Percentiles rank a stretch among this genome's conserved stretches.
Evolutionary conservation across 2,888 invertebrate genomes (phyloP).

Genomic region (Cephus pygmeus): DNA sequence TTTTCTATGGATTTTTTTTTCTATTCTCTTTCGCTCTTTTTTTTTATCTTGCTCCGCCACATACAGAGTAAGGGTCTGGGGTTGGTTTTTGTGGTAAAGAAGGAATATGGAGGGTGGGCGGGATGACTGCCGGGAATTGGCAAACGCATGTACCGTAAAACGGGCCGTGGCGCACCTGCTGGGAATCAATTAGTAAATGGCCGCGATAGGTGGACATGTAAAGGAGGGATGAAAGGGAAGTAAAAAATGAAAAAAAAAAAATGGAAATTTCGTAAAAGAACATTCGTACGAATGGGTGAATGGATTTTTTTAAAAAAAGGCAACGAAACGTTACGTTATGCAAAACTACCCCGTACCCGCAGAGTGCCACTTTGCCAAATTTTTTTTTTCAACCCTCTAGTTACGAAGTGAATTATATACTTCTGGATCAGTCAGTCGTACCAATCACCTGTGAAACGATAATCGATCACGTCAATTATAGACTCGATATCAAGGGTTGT

Average conservation of each 20-base stretch:
- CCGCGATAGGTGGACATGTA: neutral
- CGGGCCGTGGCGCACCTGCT: neutral
- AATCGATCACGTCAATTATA: neutral
- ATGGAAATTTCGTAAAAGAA: neutral
- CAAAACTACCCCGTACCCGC: neutral
- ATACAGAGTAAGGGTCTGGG: neutral
- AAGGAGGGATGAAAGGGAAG: neutral
- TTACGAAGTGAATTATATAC: neutral
- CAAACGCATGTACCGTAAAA: neutral
- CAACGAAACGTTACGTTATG: neutral
- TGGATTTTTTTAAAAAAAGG: neutral
- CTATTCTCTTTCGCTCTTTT: neutral
- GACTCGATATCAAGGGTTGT: neutral
- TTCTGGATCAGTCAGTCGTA: neutral
- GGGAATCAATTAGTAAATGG: neutral
- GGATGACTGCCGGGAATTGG: neutral
- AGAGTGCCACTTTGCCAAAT: neutral
- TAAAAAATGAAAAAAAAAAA: neutral
- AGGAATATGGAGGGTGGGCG: neutral
- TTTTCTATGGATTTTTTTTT: neutral
- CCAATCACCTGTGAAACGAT: neutral
- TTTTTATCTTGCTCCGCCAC: neutral
- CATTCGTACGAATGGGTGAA: neutral
- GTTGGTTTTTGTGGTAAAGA: neutral
- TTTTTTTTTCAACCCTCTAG: neutral